phyloP scores from a whole-genome alignment of 2,888 invertebrate genomes.

The Hypercompe scribonia region DNA sequence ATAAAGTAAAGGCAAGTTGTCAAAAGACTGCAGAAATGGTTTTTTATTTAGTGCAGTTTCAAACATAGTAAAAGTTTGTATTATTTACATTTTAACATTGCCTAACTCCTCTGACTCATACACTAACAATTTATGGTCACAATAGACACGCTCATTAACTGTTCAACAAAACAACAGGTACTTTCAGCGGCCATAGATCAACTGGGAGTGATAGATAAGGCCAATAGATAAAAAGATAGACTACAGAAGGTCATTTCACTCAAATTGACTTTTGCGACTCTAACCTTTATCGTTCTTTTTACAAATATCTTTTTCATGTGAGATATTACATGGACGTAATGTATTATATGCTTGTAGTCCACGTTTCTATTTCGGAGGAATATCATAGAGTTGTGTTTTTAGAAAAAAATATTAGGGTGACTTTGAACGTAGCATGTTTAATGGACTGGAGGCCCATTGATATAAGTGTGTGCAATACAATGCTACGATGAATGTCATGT shows the following conservation, averaged over 20 bases:
- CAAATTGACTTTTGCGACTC: background rate
- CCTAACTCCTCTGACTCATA: background rate
- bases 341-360: background rate
- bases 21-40: background rate
- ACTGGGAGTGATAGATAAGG: constrained; percentile 26
- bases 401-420: no score
- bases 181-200: constrained; percentile 22
- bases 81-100: background rate
- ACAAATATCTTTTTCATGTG: background rate
- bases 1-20: no score
- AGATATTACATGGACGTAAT: background rate
- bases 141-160: no score
- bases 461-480: no score
- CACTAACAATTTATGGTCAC: no score
- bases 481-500: no score
- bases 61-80: no score
- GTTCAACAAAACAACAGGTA: constrained; percentile 12
- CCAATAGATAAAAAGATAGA: constrained; percentile 17
- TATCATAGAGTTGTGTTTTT: background rate
- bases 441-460: no score
- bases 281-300: background rate
- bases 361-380: background rate
- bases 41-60: background rate
- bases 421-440: no score
- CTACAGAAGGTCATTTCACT: background rate